Evolutionary conservation across 2,113 vertebrate genomes (phyloP), one percentile per base, ranked within the genome.

Genomic region (Parotia lawesii): DNA sequence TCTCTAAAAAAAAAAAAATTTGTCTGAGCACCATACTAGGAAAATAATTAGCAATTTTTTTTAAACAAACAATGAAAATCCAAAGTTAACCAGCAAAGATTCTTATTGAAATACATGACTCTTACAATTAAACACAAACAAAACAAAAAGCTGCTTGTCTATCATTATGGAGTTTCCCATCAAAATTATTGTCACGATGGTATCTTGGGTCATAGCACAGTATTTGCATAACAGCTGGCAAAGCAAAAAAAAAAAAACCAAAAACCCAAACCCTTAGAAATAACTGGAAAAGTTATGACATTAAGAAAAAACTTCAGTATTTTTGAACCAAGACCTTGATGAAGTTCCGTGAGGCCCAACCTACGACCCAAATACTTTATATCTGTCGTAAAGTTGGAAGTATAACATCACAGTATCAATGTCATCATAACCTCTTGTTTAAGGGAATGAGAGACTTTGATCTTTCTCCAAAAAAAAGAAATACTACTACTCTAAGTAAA

Each of bases 1-100:
- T 99, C 95, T 99, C 99, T 99, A 93, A 29, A 97, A 94, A 93
- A 85, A 60, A 35, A 65, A 60, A 44, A 38, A 7, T 27, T 72
- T 44, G 51, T 74, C 76, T 87, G 81, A 95, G 64, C 40, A 53
- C 65, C 22, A 79, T 6, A 75, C 4, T 89, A 51, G 12, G 64
- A 85, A 94, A 71, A 67, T 31, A 16, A 87, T 45, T 31, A 69
- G 20, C 64, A 79, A 47, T 44, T 19, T 67, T 42, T 72, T 51
- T 25, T 4, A 64, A 84, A 80, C 15, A 67, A 67, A 48, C 62
- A 82, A 57, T 15, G 21, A 66, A 91, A 71, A 86, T 62, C 16
- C 5, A 6, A 48, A 57, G 12, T 45, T 51, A 71, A 40, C 11
- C 66, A 47, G 24, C 7, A 10, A 45, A 54, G n/a, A 24, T 37